phyloP scores from a whole-genome alignment of 2,888 invertebrate species.

The Congeria kusceri region DNA sequence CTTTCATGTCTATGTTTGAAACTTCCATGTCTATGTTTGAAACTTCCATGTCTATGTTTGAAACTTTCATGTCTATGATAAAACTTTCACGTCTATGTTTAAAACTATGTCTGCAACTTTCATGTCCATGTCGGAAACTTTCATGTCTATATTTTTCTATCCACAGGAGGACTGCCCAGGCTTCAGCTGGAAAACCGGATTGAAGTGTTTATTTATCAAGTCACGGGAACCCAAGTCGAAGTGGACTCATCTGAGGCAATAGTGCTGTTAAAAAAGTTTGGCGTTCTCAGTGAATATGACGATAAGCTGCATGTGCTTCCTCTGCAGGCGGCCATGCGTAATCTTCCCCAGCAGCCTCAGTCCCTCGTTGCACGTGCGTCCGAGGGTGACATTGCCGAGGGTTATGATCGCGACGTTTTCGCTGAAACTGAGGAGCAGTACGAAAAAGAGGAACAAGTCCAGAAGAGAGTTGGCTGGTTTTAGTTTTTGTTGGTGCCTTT shows the following conservation, averaged over 20 bases:
- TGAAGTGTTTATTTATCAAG: conserved; percentile 78
- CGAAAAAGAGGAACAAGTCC: conserved; percentile 74
- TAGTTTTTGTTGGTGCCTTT: conserved; percentile 25
- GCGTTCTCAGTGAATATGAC: conserved; percentile 74
- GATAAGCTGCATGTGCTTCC: conserved; percentile 80
- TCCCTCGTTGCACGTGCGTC: conserved; percentile 75
- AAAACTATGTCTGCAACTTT: too few species aligned
- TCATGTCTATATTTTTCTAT: too few species aligned
- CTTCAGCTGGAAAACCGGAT: conserved; percentile 73
- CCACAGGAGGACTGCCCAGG: conserved; percentile 78
- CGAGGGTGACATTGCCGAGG: conserved; percentile 79
- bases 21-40: too few species aligned
- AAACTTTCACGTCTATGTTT: too few species aligned
- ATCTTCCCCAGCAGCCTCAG: conserved; percentile 79
- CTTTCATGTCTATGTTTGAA: too few species aligned
- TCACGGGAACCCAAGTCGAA: conserved; percentile 74
- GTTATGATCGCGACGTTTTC: conserved; percentile 81
- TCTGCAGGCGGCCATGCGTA: conserved; percentile 77
- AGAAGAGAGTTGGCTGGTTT: conserved; percentile 79
- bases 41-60: too few species aligned
- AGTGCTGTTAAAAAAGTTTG: conserved; percentile 74
- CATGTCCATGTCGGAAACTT: too few species aligned
- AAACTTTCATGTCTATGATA: too few species aligned
- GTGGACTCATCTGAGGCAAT: conserved; percentile 80
- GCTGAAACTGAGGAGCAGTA: conserved; percentile 80